Evolutionary conservation across 2,888 invertebrate genomes (phyloP).

Genomic region (Gerris lacustris): DNA sequence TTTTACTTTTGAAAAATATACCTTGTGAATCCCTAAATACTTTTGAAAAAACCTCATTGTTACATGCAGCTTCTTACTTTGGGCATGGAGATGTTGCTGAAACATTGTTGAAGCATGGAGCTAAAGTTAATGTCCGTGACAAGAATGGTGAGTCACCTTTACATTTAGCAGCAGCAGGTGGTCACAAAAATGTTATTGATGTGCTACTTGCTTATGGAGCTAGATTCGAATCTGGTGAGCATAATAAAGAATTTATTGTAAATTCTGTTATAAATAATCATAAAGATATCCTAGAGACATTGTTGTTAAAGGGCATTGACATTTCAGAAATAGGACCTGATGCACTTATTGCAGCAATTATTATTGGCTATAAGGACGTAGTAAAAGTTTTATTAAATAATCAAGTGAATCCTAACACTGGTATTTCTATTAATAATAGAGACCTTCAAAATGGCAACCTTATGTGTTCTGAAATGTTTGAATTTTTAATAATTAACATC

Average conservation of each 20-base stretch:
- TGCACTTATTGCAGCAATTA: constrained; percentile 20
- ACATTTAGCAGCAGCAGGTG: constrained; percentile 22
- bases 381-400: constrained; percentile 13
- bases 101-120: constrained; percentile 20
- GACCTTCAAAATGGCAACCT: not conserved
- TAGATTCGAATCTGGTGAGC: constrained; percentile 21
- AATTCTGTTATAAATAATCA: constrained; percentile 23
- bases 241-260: constrained; percentile 27
- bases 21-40: constrained; percentile 20
- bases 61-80: constrained; percentile 27
- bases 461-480: not conserved
- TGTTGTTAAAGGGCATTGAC: constrained; percentile 22
- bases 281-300: constrained; percentile 14
- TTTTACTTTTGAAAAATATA: constrained; percentile 21
- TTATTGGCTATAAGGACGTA: constrained; percentile 2
- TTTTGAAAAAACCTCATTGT: constrained; percentile 26
- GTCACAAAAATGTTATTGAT: constrained; percentile 23
- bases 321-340: constrained; percentile 13
- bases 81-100: constrained; percentile 21
- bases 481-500: no score
- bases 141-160: constrained; percentile 24
- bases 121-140: constrained; percentile 23
- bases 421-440: no score
- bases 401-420: constrained; percentile 16
- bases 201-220: constrained; percentile 21